Evolutionary conservation across 2,888 invertebrate genomes (phyloP).

Genomic region (Aporophyla nigra): DNA sequence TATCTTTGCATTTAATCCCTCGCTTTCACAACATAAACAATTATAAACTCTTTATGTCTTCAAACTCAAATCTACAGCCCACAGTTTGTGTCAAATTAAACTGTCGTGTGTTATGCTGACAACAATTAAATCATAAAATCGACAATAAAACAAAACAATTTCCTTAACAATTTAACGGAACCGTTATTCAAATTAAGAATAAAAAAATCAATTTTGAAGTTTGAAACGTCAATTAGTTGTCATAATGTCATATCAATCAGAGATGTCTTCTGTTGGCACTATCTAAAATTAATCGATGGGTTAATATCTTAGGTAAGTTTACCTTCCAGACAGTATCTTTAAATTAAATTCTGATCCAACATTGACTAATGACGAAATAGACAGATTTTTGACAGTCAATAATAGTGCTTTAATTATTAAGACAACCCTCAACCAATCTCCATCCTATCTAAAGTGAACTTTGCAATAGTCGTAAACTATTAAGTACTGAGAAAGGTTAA

Average conservation of each 20-base stretch:
- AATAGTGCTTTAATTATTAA: not conserved
- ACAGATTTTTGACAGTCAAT: too few relatives aligned
- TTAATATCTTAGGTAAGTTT: not conserved
- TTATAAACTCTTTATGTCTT: constrained; percentile 30
- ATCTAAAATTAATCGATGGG: not conserved
- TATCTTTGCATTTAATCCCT: not conserved
- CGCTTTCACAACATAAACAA: constrained; percentile 38
- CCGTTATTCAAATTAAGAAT: constrained; percentile 46
- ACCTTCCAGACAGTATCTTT: not conserved
- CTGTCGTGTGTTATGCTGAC: constrained; percentile 50
- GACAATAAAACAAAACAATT: constrained; percentile 24
- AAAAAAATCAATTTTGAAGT: constrained; percentile 33
- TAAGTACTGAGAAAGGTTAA: constrained; percentile 16
- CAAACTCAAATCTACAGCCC: constrained; percentile 20
- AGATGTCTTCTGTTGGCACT: not conserved
- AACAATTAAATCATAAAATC: constrained; percentile 56
- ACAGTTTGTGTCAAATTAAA: constrained; percentile 46
- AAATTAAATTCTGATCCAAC: not conserved
- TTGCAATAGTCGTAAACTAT: constrained; percentile 10
- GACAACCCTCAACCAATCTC: not conserved
- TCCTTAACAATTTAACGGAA: constrained; percentile 13
- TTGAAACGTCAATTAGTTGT: constrained; percentile 36
- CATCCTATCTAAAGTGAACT: constrained; percentile 1
- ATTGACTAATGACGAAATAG: not conserved
- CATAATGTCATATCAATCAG: constrained; percentile 29